These are phyloP conservation scores for Empidonax traillii DNA, from an alignment of 2,113 vertebrate genomes.

Conservation along the genomic window DNA sequence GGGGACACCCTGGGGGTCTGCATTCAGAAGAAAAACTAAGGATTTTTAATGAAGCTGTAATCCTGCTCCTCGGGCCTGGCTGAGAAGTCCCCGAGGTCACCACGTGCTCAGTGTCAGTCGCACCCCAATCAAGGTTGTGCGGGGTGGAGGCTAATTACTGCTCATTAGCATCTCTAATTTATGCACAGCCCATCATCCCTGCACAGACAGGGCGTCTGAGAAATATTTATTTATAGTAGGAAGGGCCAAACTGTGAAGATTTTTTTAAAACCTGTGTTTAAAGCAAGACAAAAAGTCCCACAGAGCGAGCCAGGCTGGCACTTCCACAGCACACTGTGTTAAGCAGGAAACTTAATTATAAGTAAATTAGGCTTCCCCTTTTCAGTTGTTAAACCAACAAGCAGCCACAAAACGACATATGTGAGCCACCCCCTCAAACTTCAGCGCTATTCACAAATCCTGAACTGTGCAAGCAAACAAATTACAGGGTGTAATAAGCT, in stretches of 20 bases:
- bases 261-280: background rate
- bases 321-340: background rate
- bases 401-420: background rate
- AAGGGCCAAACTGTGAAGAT: background rate
- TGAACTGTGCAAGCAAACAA: background rate
- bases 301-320: background rate
- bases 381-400: background rate
- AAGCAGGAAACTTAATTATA: conserved; percentile 3
- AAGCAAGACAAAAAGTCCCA: background rate
- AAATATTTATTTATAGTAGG: background rate
- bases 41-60: background rate
- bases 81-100: background rate
- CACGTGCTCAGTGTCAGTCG: background rate
- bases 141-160: conserved; percentile 1
- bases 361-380: conserved; percentile 8
- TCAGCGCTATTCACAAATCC: background rate
- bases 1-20: background rate
- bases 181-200: background rate
- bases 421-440: conserved; percentile 32
- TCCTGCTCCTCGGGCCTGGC: background rate
- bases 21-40: background rate
- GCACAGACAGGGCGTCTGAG: background rate
- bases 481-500: background rate
- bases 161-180: conserved; percentile 53
- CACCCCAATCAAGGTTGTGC: background rate